Base-by-base conservation (phyloP, 2,797 vertebrate genomes). In the Acanthurus tractus region DNA sequence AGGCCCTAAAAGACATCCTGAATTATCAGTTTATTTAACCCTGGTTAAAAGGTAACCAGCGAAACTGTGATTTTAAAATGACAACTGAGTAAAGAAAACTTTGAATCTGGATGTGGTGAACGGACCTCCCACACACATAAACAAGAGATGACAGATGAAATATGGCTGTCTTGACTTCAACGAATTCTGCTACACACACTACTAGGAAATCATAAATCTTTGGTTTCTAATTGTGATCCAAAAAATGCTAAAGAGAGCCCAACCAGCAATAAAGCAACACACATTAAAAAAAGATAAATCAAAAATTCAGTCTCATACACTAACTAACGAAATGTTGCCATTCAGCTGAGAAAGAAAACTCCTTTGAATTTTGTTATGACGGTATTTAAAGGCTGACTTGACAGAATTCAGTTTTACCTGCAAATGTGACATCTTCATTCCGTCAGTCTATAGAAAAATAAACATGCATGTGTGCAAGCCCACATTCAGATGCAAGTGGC, bases 131-230 rank as follows among this genome's bases (percentile, higher is more conserved):
- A 76, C 80, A 79, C 48, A 81, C 54, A 65, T 53, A 81, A 89
- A 89, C 81, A 87, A 69, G 40, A 63, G 54, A 45, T 42, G 56
- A 72, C 52, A 38, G 65, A 53, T 72, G 58, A 88, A 85, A 90
- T 78, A 85, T 8, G 42, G 63, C 25, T 45, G 50, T 46, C 20
- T 82, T 36, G 20, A 59, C 53, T 61, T 76, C 0, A 55, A 63
- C 8, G 2, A 15, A 54, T 81, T 83, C 44, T 75, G 25, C 57
- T 34, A 34, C 57, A 66, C 80, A 78, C 53, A 49, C 55, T 8
- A 56, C 50, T 76, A 82, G 70, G 65, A 88, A 86, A 84, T 70
- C 70, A 70, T 85, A 85, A 83, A 83, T 88, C 54, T 59, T 58
- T 10, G 17, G 54, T 55, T 55, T 78, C 65, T 73, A 82, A 83